A percentile compares a stretch with the other conserved stretches of the same genome.
Evolutionary conservation across 2,113 vertebrate species (phyloP).

Genomic region (Menidia beryllina): DNA sequence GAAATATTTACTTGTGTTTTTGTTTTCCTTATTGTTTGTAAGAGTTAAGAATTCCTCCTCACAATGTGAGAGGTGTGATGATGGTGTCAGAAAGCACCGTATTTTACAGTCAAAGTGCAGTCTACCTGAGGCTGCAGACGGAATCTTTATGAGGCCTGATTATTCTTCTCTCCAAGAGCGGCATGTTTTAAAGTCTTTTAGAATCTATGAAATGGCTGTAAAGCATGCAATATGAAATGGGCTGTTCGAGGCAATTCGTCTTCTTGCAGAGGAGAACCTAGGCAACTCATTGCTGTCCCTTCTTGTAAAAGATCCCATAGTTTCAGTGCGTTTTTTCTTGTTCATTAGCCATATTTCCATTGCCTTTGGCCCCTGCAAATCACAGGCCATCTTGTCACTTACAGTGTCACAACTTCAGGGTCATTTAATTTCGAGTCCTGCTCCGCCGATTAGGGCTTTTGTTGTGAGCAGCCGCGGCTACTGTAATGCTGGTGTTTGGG

Average conservation of each 20-base stretch:
- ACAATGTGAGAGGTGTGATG: background rate
- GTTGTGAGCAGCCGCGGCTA: constrained; percentile 58
- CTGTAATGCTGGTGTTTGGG: constrained; percentile 72
- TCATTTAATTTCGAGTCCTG: constrained; percentile 64
- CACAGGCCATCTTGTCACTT: constrained; percentile 54
- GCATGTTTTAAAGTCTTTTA: constrained; percentile 55
- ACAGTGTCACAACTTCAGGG: constrained; percentile 59
- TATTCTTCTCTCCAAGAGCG: constrained; percentile 34
- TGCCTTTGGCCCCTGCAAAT: constrained; percentile 46
- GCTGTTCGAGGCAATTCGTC: too few relatives aligned
- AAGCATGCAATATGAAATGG: constrained; percentile 40
- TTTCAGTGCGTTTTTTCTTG: constrained; percentile 58
- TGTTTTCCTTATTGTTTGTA: too few relatives aligned
- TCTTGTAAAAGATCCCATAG: constrained; percentile 44
- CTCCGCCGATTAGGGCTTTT: constrained; percentile 71
- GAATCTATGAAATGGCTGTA: constrained; percentile 49
- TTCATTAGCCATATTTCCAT: constrained; percentile 66
- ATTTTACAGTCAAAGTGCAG: constrained; percentile 18
- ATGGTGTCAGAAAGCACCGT: constrained; percentile 36
- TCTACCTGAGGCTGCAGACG: constrained; percentile 33
- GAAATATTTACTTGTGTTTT: background rate
- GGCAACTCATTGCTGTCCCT: constrained; percentile 39
- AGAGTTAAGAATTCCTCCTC: background rate
- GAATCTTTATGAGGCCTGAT: constrained; percentile 40
- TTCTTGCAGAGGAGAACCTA: constrained; percentile 38